Base-by-base conservation (phyloP, 2,797 vertebrate species). In the Cygnus olor region DNA sequence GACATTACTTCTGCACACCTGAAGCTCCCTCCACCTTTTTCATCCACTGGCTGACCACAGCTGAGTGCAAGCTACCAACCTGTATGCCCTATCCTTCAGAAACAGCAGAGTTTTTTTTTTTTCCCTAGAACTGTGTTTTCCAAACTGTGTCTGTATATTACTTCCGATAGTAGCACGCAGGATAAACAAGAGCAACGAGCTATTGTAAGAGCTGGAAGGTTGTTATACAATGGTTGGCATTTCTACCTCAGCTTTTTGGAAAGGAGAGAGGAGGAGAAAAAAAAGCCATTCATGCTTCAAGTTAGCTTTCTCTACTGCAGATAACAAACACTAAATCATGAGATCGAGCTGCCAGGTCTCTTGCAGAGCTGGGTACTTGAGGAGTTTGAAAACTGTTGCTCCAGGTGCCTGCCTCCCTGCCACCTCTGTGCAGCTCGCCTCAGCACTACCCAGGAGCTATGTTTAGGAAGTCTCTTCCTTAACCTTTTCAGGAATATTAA, bases 21-120 rank as follows among this genome's bases (percentile, higher is more conserved):
- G 47, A 40, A 32, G 40, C 7, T 69, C 28, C 54, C 22, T 20
- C 28, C 60, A 14, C 45, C 17, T 47, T 53, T 11, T 44, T 11
- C 60, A 32, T 11, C 12, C 4, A 3, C 30, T 6, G 66, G 25
- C 10, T 8, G 22, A n/a, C 8, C 63, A 36, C 28, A 68, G 58
- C 40, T 45, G 10, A 85, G 68, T 1, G 10, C 51, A 19, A 51
- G 16, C 19, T 61, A 58, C 21, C 36, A 34, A 20, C 20, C 53
- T 21, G 30, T 5, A 18, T 0, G 0, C 7, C 54, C 12, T 2
- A 0, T 45, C 40, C 76, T 42, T 42, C 34, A 11, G 66, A n/a
- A 56, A 19, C 7, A 38, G 53, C 20, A 90, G 58, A 84, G 14
- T 15, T 38, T 86, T 79, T 73, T 70, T 32, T 34, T 87, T 76